Base-by-base conservation (phyloP, 2,888 invertebrate genomes). In the Helobdella robusta region DNA sequence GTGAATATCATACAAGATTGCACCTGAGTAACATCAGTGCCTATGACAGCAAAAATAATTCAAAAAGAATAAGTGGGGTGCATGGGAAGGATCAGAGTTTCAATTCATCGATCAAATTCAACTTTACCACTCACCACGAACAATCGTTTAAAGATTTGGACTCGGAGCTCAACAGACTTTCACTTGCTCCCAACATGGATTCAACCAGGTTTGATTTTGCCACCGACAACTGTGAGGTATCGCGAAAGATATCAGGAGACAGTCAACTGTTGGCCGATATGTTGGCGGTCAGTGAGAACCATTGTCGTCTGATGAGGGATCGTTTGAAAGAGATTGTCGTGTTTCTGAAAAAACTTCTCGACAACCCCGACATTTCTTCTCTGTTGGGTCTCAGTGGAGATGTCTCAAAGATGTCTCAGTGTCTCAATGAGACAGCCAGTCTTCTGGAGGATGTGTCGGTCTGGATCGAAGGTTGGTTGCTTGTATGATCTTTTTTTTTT, bases 241-340 rank as follows among this genome's bases (percentile, higher is more conserved):
- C 44, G 44, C 44, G 44, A 40, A 30, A 6, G n/a, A n/a, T n/a
- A 2, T 30, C 34, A 1, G 5, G 1, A 18, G 20, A 34, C 1
- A 28, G 56, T 56, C 56, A 6, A n/a, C 20, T 28, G 20, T 46
- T 60, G 4, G n/a, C 40, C 8, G 60, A 60, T n/a, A 20, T 60
- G 46, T 28, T 60, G 25, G 60, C 60, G n/a, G 60, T 44, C n/a
- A 60, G 60, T 30, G 60, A 60, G n/a, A 46, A 25, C 15, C 11
- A 46, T 6, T 60, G 60, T 44, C 25, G 28, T 46, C 15, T 60
- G 25, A 60, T 60, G 60, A 60, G 40, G 44, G 46, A 25, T 30
- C 32, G 60, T 23, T 46, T 60, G 11, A 25, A 60, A 32, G 46
- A 44, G 25, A 18, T 60, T 25, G 18, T 44, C 5, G 40, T n/a